Evolutionary conservation across 1,140 invertebrate genomes (phyloP), one percentile per base, ranked within the genome.

Genomic region (Akabosia matsudoensis): DNA sequence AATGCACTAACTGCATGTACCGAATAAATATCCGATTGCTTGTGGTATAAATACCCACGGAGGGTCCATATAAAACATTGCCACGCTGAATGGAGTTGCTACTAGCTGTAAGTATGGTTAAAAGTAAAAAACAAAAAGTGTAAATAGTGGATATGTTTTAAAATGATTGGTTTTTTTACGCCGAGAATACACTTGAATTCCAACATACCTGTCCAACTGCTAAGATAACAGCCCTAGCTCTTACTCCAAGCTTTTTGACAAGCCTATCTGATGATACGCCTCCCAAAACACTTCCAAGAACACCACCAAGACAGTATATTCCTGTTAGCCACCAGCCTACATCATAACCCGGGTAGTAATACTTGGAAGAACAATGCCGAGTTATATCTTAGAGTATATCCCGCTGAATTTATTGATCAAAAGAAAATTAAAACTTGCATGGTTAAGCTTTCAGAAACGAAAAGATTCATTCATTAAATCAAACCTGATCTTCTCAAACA

Each of bases 261-360:
- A 96, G 90, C 84, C 92, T 91, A 84, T 97, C 95, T 14, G 94
- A 96, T 0, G 96, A 87, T 45, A 95, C 87, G 13, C 95, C 95
- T 1, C 95, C 95, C 4, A 91, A 89, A 0, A 96, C 91, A 33
- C 74, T 93, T 26, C 95, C 95, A 30, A 96, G 88, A 76, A 90
- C 92, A 0, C 95, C 95, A 79, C 95, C 92, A 26, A 92, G 89
- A 74, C 95, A 93, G 13, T 93, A 95, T 13, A 94, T 92, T 0
- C 90, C 90, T 82, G 94, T 94, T 70, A 95, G 85, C 92, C 92
- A 94, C 90, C 92, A 93, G 80, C 93, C 92, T 13, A 95, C 88
- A 86, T 95, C 92, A 76, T 92, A 91, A 78, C 93, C 92, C 0
- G 93, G 93, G 84, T 93, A 95, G 84, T 94, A 94, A 34, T n/a